phyloP scores from a whole-genome alignment of 2,113 vertebrate species.

The Coptodon rendalli region DNA sequence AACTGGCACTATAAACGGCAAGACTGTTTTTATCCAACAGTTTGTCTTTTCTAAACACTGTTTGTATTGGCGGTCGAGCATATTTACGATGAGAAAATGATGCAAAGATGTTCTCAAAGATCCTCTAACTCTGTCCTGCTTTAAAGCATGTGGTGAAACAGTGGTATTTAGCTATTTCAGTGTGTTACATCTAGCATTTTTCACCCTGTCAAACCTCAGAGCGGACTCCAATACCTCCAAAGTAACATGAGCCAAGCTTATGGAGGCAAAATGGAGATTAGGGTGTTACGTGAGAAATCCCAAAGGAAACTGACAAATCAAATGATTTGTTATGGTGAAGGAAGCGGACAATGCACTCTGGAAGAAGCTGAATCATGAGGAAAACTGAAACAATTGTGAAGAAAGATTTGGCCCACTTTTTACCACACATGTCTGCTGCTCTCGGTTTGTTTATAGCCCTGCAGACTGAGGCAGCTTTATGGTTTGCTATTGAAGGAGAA shows the following conservation, averaged over 20 bases:
- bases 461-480: conserved; percentile 44
- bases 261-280: conserved; percentile 47
- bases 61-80: conserved; percentile 19
- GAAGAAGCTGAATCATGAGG: conserved; percentile 32
- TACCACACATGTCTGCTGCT: conserved; percentile 25
- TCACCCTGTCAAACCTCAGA: conserved; percentile 17
- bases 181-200: not conserved
- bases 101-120: conserved; percentile 1
- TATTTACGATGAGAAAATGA: conserved; percentile 26
- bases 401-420: conserved; percentile 31
- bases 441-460: conserved; percentile 19
- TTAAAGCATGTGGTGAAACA: not conserved
- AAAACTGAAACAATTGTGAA: conserved; percentile 35
- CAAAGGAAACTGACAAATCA: conserved; percentile 38
- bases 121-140: not conserved
- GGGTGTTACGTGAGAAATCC: conserved; percentile 46
- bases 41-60: conserved; percentile 15
- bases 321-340: conserved; percentile 42
- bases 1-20: not conserved
- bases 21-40: not conserved
- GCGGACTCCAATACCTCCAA: not conserved
- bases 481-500: conserved; percentile 50
- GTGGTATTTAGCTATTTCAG: not conserved
- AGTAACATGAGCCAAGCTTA: conserved; percentile 27
- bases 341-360: conserved; percentile 12